Evolutionary conservation across 2,797 vertebrate genomes (phyloP).

Genomic region (Chelon labrosus): DNA sequence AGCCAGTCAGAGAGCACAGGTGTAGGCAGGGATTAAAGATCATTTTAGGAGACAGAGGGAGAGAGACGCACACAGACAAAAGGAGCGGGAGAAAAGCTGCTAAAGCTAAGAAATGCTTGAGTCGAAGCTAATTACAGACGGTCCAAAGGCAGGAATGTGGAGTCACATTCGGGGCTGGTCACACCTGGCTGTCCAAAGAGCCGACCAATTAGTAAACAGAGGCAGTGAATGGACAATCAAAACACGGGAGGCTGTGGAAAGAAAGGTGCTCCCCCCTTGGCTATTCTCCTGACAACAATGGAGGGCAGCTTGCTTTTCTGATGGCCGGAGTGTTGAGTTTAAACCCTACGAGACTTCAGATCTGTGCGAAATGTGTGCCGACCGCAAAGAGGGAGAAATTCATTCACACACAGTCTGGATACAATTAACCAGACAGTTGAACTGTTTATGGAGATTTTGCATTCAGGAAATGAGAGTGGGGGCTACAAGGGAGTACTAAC

Average conservation of each 20-base stretch:
- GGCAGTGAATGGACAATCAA: conserved; percentile 61
- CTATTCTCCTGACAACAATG: conserved; percentile 35
- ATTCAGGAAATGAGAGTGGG: conserved; percentile 74
- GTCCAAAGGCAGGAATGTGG: conserved; percentile 80
- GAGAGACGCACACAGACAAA: conserved; percentile 69
- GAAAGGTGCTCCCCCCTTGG: conserved; percentile 25
- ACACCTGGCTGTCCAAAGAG: conserved; percentile 80
- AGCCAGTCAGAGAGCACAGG: conserved; percentile 76
- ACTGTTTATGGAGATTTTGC: conserved; percentile 68
- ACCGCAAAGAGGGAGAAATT: conserved; percentile 20
- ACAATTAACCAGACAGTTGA: conserved; percentile 65
- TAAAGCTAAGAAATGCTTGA: conserved; percentile 74
- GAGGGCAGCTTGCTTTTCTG: conserved; percentile 24
- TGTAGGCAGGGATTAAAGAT: conserved; percentile 78
- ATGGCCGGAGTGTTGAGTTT: background rate
- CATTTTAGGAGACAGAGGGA: conserved; percentile 53
- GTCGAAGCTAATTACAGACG: conserved; percentile 82
- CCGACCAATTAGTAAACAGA: conserved; percentile 72
- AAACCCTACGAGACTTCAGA: background rate
- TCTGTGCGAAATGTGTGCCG: conserved; percentile 24
- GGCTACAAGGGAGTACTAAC: conserved; percentile 65
- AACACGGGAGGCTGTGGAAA: conserved; percentile 58
- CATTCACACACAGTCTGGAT: conserved; percentile 52
- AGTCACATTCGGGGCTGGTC: conserved; percentile 75
- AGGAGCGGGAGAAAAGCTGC: conserved; percentile 67